phyloP scores from a whole-genome alignment of 2,797 vertebrate genomes.

The Peromyscus melanophrys region DNA sequence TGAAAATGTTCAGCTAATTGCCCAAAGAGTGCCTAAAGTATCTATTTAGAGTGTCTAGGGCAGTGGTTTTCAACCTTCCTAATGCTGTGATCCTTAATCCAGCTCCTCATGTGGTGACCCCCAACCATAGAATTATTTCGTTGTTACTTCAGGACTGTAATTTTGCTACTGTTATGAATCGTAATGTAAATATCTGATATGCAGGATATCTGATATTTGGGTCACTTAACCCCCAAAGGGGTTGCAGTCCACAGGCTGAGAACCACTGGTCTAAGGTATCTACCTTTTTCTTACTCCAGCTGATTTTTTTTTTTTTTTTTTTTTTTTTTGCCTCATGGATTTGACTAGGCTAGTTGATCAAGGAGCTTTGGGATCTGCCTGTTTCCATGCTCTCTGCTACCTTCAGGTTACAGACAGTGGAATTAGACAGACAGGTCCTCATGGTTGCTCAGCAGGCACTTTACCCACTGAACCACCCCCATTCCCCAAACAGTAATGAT shows the following conservation, averaged over 20 bases:
- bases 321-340: not conserved
- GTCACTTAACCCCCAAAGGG: not conserved
- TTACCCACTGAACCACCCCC: not conserved
- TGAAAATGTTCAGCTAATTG: not conserved
- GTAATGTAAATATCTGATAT: not conserved
- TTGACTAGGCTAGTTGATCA: not conserved
- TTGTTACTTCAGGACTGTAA: not conserved
- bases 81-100: not conserved
- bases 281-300: not conserved
- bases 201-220: not conserved
- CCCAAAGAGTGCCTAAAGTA: not conserved
- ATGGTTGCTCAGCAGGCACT: not conserved
- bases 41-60: not conserved
- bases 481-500: not conserved
- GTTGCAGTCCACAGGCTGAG: not conserved
- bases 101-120: not conserved
- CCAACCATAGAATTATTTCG: not conserved
- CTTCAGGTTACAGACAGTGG: not conserved
- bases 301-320: not conserved
- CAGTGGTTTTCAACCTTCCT: not conserved
- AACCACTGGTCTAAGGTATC: not conserved
- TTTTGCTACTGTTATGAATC: not conserved
- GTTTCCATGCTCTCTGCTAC: not conserved
- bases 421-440: not conserved
- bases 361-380: not conserved